phyloP scores from a whole-genome alignment of 2,113 vertebrate genomes.

The Vicugna pacos region DNA sequence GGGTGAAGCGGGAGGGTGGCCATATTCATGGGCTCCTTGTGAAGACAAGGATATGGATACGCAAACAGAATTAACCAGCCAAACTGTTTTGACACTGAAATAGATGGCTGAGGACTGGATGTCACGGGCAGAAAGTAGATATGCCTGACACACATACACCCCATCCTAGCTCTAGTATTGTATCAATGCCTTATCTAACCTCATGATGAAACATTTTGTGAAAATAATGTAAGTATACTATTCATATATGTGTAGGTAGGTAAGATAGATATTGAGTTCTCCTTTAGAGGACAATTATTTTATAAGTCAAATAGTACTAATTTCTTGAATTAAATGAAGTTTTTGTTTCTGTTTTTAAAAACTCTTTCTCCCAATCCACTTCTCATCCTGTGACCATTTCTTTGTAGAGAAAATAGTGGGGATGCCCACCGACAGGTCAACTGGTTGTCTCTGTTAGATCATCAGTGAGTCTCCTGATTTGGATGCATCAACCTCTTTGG shows the following conservation, averaged over 20 bases:
- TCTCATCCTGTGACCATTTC: background rate
- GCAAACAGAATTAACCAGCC: background rate
- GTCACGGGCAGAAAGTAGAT: background rate
- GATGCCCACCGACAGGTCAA: background rate
- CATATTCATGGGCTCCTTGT: background rate
- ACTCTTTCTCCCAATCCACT: background rate
- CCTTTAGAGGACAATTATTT: background rate
- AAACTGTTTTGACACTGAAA: background rate
- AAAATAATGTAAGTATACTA: background rate
- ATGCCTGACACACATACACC: background rate
- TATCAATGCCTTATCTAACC: background rate
- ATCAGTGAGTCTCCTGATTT: background rate
- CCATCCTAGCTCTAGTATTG: background rate
- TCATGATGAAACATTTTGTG: background rate
- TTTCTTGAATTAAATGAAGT: slow-evolving; percentile 15
- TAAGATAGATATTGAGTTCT: background rate
- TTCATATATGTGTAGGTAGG: too few species aligned
- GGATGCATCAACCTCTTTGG: background rate
- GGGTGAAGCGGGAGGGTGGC: background rate
- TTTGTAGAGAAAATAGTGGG: background rate
- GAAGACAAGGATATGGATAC: background rate
- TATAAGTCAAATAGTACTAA: background rate
- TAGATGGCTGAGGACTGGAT: background rate
- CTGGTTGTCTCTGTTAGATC: background rate
- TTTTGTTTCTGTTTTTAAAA: background rate